Percentiles rank a stretch among this genome's conserved stretches.
These are phyloP conservation scores for Propsilocerus akamusi DNA, from an alignment of 1,140 invertebrate genomes.

Conservation along the genomic window DNA sequence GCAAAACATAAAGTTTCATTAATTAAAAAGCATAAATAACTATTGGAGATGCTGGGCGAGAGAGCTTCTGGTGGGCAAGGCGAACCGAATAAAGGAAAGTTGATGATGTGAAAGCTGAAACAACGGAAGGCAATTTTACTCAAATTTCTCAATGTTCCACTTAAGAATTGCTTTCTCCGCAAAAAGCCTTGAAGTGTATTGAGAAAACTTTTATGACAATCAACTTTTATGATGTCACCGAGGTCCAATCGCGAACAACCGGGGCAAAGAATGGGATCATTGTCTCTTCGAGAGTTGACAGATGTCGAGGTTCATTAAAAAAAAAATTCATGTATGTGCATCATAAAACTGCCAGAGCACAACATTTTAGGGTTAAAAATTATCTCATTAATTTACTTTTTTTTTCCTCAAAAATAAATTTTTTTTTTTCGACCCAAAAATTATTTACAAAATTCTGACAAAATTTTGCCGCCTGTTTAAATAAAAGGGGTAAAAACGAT, in stretches of 20 bases:
- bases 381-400: background rate
- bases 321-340: background rate
- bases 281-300: too few species aligned
- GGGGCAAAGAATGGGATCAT: too few species aligned
- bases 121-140: conserved; percentile 1
- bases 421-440: background rate
- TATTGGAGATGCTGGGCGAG: background rate
- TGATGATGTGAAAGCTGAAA: too few species aligned
- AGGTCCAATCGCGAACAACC: too few species aligned
- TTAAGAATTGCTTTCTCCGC: too few species aligned
- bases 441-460: too few species aligned
- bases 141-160: background rate
- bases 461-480: too few species aligned
- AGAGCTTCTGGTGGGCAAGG: too few species aligned
- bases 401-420: background rate
- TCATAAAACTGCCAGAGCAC: background rate
- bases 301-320: conserved; percentile 2
- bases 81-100: too few species aligned
- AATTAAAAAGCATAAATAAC: conserved; percentile 4
- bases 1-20: conserved; percentile 3
- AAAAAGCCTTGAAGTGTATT: too few species aligned
- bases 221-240: too few species aligned
- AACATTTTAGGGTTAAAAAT: background rate
- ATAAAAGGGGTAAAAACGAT: background rate
- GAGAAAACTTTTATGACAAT: too few species aligned